Base-by-base conservation (phyloP, 2,113 vertebrate genomes). In the Clupea harengus region DNA sequence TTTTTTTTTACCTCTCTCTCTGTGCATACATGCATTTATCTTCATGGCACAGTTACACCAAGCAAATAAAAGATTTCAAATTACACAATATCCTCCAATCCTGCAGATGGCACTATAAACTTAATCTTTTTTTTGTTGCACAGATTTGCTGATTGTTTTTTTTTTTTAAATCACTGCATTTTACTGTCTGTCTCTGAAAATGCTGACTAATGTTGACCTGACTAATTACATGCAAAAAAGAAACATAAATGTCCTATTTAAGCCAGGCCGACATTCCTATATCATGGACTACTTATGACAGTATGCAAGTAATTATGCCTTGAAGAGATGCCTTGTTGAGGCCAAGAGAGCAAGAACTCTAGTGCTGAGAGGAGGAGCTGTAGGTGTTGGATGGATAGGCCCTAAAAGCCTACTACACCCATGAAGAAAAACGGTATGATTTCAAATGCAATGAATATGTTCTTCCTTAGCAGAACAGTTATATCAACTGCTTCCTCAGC, bases 51-150 rank as follows among this genome's bases (percentile, higher is more conserved):
- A 54, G 50, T 20, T 57, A 20, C 15, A 57, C 3, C 47, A 57
- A 6, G 17, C 52, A 57, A 4, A 20, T 4, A 20, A 4, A 54
- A 17, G 50, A n/a, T 25, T 25, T n/a, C 1, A n/a, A 8, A 64
- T n/a, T 0, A 25, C n/a, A 67, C n/a, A 28, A 10, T 10, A 88
- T 64, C 72, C 82, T 87, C 28, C 57, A 81, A 20, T 85, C 92
- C 95, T 87, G 88, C 90, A 94, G 94, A 89, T 92, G 94, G 92
- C 91, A 82, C 88, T 93, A 83, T 82, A 87, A 83, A 88, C 89
- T 84, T 67, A 88, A n/a, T 50, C 83, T 88, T 9, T 67, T 67
- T 67, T 25, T 67, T 8, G 64, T 67, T 67, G 60, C n/a, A 60
- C n/a, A 25, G 60, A 25, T 28, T 67, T 67, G 22, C 10, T 67